A percentile compares a stretch with the other conserved stretches of the same genome.
Evolutionary conservation across 2,888 invertebrate genomes (phyloP).

Genomic region (Dolichomitus sp.): DNA sequence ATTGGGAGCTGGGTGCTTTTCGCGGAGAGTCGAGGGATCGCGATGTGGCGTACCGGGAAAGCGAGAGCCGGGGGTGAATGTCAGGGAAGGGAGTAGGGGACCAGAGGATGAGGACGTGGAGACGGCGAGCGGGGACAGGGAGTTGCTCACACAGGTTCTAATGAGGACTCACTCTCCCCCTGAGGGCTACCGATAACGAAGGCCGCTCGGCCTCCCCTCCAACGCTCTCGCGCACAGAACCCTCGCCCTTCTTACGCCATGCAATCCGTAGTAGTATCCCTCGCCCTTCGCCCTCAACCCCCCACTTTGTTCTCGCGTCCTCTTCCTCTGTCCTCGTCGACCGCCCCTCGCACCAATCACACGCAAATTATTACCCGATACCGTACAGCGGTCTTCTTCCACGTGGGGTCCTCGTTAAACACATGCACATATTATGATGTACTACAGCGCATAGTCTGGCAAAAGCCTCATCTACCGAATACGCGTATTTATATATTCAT

Average conservation of each 20-base stretch:
- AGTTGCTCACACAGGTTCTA: constrained; percentile 78
- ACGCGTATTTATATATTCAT: constrained; percentile 57
- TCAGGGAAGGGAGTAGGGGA: constrained; percentile 44
- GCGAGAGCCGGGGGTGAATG: neutral
- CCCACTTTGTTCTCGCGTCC: constrained; percentile 10
- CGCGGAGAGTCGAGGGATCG: constrained; percentile 53
- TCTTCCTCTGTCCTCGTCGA: constrained; percentile 49
- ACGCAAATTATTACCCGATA: constrained; percentile 65
- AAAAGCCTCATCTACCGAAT: constrained; percentile 48
- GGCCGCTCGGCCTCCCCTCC: constrained; percentile 71
- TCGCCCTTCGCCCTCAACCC: constrained; percentile 51
- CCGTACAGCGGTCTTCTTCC: constrained; percentile 58
- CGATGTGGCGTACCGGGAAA: constrained; percentile 35
- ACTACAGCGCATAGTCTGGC: constrained; percentile 10
- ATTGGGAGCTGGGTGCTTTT: constrained; percentile 53
- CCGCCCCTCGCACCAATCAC: constrained; percentile 71
- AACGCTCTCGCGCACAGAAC: constrained; percentile 46
- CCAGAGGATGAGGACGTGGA: constrained; percentile 41
- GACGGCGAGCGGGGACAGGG: constrained; percentile 32
- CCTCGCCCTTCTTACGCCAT: constrained; percentile 60
- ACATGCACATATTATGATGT: constrained; percentile 53
- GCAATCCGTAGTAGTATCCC: constrained; percentile 43
- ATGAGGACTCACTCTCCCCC: constrained; percentile 80
- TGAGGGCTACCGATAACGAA: constrained; percentile 81
- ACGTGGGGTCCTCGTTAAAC: constrained; percentile 62